Evolutionary conservation across 2,113 vertebrate genomes (phyloP), one percentile per base, ranked within the genome.

Genomic region (Crypturellus undulatus): DNA sequence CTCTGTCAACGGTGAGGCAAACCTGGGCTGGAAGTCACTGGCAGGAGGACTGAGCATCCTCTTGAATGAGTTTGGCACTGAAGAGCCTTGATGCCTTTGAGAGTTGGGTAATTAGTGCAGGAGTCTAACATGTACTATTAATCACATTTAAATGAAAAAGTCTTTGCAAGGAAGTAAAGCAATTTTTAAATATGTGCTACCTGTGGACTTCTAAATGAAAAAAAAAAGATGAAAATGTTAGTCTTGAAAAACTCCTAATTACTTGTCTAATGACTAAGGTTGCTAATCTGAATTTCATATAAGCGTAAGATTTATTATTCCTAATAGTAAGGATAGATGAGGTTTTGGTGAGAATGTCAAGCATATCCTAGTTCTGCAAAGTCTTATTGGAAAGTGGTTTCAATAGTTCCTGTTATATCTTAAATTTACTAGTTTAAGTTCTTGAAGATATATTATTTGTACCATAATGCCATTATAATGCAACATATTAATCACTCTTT

Each of bases 401-500:
- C 3, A 6, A 10, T 92, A 63, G 16, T 67, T 18, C 8, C 18
- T 24, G 12, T 79, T 58, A 18, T 75, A 20, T 51, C 8, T 42
- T 42, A 84, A 62, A 38, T 78, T 60, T 83, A 4, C 17, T 49
- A 73, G 32, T 16, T 30, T 62, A 70, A 38, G 1, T 32, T 67
- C 16, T 52, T 79, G 34, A 22, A 68, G 1, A 38, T 47, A 45
- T 4, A 0, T 67, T 63, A 11, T 80, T 78, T 90, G 5, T 73
- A 84, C 63, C 67, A 13, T 19, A 43, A 62, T 51, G 28, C 28
- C 14, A 64, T 59, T 63, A 13, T 83, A 79, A 59, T 78, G 9
- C 16, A 56, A 2, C 2, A 8, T 51, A 21, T 76, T 42, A 59
- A 28, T 17, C 0, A 0, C 1, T 78, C 47, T 86, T 78, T 47